Evolutionary conservation across 2,113 vertebrate genomes (phyloP), one percentile per base, ranked within the genome.

Genomic region (Proterorhinus semilunaris): DNA sequence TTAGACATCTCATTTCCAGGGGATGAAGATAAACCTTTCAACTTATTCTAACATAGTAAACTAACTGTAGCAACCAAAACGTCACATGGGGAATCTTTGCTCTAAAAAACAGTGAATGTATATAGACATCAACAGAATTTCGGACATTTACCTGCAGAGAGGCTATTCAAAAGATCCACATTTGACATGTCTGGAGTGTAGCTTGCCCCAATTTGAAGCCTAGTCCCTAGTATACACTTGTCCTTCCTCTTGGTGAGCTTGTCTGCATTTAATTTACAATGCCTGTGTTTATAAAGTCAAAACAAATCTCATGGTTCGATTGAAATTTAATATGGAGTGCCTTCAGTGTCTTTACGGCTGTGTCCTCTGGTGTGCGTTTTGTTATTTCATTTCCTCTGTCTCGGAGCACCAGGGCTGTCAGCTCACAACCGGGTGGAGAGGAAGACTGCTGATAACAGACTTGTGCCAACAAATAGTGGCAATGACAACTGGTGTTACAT

Each of bases 401-500:
- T 45, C 50, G 12, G 69, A 80, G 58, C 59, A 61, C 69, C 62
- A 17, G 10, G 75, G 72, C 55, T 43, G 48, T 55, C 69, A 42
- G 72, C 16, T 69, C 71, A 62, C 65, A 61, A 55, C 57, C 62
- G 44, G 74, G 17, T 78, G 77, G 74, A 71, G 54, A 55, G 16
- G 11, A 65, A 10, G 21, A 15, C 66, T 69, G 51, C 76, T 75
- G 69, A 72, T 64, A 69, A 79, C 65, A 65, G 69, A 81, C 78
- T 74, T 74, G 66, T 80, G 71, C 67, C 66, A 80, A 85, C 80
- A 83, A 85, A 80, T 78, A 71, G 66, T 55, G 53, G 0, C 75
- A 85, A 83, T 83, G 74, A 76, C 74, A 64, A 61, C 55, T 71
- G 55, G n/a, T 68, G 77, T 75, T 78, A 71, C 66, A 75, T 75